Conservation (phyloP, 2,797 vertebrate species). For the Thaleichthys pacificus region DNA sequence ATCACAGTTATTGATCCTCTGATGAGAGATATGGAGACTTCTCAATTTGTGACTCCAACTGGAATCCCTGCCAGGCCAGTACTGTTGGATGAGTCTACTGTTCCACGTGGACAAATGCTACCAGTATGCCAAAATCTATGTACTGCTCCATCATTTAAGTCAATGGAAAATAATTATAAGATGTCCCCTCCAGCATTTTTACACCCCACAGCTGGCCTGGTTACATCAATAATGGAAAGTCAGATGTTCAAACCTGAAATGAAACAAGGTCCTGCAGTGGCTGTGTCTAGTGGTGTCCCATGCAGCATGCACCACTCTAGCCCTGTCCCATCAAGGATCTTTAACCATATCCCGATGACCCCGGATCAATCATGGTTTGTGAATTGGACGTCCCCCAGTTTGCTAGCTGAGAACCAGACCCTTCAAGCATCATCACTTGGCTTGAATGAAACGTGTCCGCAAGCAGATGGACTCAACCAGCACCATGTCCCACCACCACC, state of each 20-base stretch:
- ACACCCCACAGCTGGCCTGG: slow-evolving; percentile 3
- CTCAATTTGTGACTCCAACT: background rate
- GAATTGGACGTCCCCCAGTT: background rate
- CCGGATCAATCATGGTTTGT: background rate
- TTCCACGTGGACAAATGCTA: slow-evolving; percentile 2
- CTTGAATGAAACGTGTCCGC: background rate
- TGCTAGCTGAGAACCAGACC: background rate
- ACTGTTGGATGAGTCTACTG: background rate
- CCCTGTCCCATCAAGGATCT: background rate
- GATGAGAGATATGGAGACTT: background rate
- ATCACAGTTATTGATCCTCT: background rate
- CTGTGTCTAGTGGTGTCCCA: background rate
- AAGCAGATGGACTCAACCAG: background rate
- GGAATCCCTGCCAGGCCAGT: background rate
- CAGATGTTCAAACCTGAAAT: slow-evolving; percentile 2
- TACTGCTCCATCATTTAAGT: background rate
- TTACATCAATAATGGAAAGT: background rate
- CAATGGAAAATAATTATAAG: background rate
- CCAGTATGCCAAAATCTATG: background rate
- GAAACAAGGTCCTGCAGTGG: background rate
- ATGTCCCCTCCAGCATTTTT: slow-evolving; percentile 1
- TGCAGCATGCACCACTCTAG: background rate
- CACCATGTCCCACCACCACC: background rate
- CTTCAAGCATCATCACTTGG: background rate
- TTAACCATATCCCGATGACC: slow-evolving; percentile 3